Base-by-base conservation (phyloP, 2,888 invertebrate genomes). In the Cheilosia impressa region DNA sequence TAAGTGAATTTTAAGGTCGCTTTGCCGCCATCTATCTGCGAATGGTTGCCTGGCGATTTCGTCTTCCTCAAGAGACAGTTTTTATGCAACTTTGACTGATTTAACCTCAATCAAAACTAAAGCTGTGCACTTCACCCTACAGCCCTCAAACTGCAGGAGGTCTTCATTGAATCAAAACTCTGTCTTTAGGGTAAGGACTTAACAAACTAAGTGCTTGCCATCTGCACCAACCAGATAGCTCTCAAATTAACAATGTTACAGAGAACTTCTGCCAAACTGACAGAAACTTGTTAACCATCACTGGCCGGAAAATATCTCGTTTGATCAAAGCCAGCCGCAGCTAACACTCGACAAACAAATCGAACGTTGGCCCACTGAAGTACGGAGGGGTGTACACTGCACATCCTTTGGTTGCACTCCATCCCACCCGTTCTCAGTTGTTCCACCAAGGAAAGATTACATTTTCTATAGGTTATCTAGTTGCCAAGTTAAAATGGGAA, bases 401-500 rank as follows among this genome's bases (percentile, higher is more conserved):
- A 22, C 22, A 22, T 71, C 13, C 24, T 24, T 53, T 63, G 31
- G n/a, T 41, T 9, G 2, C 43, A 38, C n/a, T n/a, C 9, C n/a
- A 38, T 53, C 31, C 43, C 41, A 58, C 52, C 52, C 47, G 31
- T 58, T 58, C 65, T 38, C 17, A 57, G 27, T 81, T 65, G 1
- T 71, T 76, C 52, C 31, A 65, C 41, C 31, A 17, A 13, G 27
- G 47, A 69, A 52, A 31, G 38, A 38, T 38, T 38, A 38, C 10
- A 38, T 38, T 38, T 38, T 38, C 38, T 17, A 65, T 55, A 52
- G 27, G 43, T 58, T 69, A 43, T 58, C 47, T 43, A 65, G 71
- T 66, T 66, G 53, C n/a, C 50, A 66, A 82, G 77, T 68, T 82
- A 60, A 69, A 77, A 66, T 82, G 66, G 60, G 71, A 77, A 82